Evolutionary conservation across 2,113 vertebrate genomes (phyloP), one percentile per base, ranked within the genome.

Genomic region (Scomber colias): DNA sequence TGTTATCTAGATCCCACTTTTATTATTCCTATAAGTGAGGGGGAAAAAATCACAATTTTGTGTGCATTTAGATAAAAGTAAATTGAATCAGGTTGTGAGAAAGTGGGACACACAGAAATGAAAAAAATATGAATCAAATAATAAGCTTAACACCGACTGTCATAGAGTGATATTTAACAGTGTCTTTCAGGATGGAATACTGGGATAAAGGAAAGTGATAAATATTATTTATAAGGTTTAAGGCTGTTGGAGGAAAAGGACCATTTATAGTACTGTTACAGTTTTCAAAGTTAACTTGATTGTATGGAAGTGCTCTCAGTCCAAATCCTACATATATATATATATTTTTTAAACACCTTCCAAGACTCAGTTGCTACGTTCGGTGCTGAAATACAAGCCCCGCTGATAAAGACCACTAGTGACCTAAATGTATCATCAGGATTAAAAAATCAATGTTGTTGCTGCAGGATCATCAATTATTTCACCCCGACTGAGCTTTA

Each of bases 221-320:
- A 55, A 5, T 35, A 84, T 90, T 79, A 53, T 77, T 81, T 79
- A 45, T 64, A 65, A 53, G 3, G 3, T 73, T 82, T 60, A 65
- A 51, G 56, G 60, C 51, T 57, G 35, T 30, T 11, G 65, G 5
- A 12, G 64, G 62, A 40, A 7, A 40, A 40, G 35, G 35, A 40
- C n/a, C 50, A 81, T 75, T 86, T 84, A 48, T 57, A 75, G 62
- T 46, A 19, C 21, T 46, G 59, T 55, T 68, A 71, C 75, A 64
- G 68, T 53, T 60, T 68, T 49, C 35, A 78, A 80, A 70, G 24
- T 27, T 27, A 27, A 27, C 24, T 27, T 27, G 49, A 87, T 79
- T 89, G 5, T 76, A 71, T 71, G 48, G 14, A 81, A 63, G 76
- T 0, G 66, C 63, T 66, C 45, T 51, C 3, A 4, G 7, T 62